phyloP scores from a whole-genome alignment of 2,888 invertebrate genomes.

The Diaprepes abbreviatus region DNA sequence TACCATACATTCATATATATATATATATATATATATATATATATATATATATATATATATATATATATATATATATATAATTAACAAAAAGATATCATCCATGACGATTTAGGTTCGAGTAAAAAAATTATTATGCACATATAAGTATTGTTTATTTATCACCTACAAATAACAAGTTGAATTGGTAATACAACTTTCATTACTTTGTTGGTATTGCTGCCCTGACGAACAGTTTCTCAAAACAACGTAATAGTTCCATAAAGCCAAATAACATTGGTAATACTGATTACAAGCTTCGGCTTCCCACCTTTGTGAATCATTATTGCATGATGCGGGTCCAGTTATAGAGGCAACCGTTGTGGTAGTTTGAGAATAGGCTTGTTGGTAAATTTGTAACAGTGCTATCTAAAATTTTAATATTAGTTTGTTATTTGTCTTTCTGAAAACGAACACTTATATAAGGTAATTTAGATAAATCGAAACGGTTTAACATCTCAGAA shows the following conservation, averaged over 20 bases:
- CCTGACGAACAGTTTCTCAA: conserved; percentile 30
- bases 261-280: conserved; percentile 32
- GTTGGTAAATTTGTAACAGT: conserved; percentile 23
- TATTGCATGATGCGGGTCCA: conserved; percentile 29
- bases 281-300: conserved; percentile 38
- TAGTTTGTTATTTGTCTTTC: no score
- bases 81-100: no score
- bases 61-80: no score
- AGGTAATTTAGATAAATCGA: no score
- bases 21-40: no score
- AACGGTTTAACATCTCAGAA: no score
- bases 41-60: no score
- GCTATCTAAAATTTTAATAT: conserved; percentile 27
- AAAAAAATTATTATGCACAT: no score
- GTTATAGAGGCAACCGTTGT: conserved; percentile 24
- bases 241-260: conserved; percentile 44
- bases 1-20: no score
- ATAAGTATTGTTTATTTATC: no score
- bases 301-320: conserved; percentile 23
- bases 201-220: conserved; percentile 10
- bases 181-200: conserved; percentile 26
- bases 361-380: conserved; percentile 28
- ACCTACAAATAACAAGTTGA: conserved; percentile 23
- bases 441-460: no score
- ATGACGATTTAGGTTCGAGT: no score